Percentiles rank a stretch among this genome's conserved stretches.
Evolutionary conservation across 2,888 invertebrate species (phyloP).

Genomic region (Macrophya alboannulata): DNA sequence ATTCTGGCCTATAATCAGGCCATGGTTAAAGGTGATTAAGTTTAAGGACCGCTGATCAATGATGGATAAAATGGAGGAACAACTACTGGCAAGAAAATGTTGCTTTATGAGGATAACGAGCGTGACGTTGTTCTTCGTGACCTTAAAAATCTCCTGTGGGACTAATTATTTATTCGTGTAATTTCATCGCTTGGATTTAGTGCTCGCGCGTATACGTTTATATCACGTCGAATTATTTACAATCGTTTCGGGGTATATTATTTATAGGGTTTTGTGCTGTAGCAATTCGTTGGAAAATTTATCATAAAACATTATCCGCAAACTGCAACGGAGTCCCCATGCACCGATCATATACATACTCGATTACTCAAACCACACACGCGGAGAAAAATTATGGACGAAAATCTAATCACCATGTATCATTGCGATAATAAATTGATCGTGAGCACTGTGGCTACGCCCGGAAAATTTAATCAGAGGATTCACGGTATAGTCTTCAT

Average conservation of each 20-base stretch:
- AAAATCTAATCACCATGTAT: constrained; percentile 17
- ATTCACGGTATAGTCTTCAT: background rate
- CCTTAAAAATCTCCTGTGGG: background rate
- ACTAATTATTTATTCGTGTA: constrained; percentile 24
- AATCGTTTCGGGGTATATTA: background rate
- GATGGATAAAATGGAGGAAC: background rate
- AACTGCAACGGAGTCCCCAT: background rate
- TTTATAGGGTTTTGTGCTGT: background rate
- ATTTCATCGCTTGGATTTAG: constrained; percentile 7
- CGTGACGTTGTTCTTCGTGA: background rate
- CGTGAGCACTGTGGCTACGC: background rate
- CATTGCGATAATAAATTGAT: background rate
- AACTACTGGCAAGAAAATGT: background rate
- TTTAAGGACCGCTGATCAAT: background rate
- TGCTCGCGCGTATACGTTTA: background rate
- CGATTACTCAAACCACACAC: too few species aligned
- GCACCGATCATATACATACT: background rate
- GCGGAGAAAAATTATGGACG: background rate
- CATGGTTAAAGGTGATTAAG: background rate
- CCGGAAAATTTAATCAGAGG: constrained; percentile 1
- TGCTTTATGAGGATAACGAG: background rate
- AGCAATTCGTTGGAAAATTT: constrained; percentile 14
- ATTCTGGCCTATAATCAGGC: constrained; percentile 28
- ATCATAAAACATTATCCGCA: background rate
- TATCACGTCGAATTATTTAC: constrained; percentile 22